These are phyloP conservation scores for Apamea epomidion DNA, from an alignment of 2,888 invertebrate species.

Conservation along the genomic window DNA sequence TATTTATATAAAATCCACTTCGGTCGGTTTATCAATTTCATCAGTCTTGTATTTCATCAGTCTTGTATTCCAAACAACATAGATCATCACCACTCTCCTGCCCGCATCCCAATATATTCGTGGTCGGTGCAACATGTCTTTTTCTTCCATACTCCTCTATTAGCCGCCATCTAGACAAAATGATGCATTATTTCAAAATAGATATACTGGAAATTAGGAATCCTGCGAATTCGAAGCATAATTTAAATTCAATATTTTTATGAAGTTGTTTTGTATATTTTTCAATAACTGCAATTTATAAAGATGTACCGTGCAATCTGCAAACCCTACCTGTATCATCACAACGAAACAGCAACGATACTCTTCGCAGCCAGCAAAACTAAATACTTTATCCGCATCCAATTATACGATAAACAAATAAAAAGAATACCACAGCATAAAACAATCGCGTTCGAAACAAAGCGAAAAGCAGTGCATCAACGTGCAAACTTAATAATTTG, in stretches of 20 bases:
- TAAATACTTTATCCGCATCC: conserved; percentile 57
- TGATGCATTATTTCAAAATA: too few species aligned
- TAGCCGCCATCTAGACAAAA: too few species aligned
- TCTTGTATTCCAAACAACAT: neutral
- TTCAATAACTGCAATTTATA: neutral
- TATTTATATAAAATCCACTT: neutral
- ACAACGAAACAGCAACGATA: conserved; percentile 32
- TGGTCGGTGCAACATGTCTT: too few species aligned
- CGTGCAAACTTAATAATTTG: conserved; percentile 62
- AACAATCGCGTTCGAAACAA: conserved; percentile 51
- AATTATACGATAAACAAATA: conserved; percentile 63
- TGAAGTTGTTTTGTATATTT: neutral
- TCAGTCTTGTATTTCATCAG: neutral
- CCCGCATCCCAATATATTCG: too few species aligned
- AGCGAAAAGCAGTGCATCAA: conserved; percentile 60
- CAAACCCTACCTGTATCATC: conserved; percentile 4
- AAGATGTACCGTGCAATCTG: neutral
- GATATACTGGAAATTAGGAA: neutral
- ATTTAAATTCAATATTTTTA: neutral
- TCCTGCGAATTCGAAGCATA: neutral
- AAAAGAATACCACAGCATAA: conserved; percentile 61
- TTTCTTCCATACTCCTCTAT: too few species aligned
- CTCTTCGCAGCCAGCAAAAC: conserved; percentile 51
- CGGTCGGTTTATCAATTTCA: neutral
- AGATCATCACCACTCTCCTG: too few species aligned